Base-by-base conservation (phyloP, 2,113 vertebrate species). In the Lamprotornis superbus region DNA sequence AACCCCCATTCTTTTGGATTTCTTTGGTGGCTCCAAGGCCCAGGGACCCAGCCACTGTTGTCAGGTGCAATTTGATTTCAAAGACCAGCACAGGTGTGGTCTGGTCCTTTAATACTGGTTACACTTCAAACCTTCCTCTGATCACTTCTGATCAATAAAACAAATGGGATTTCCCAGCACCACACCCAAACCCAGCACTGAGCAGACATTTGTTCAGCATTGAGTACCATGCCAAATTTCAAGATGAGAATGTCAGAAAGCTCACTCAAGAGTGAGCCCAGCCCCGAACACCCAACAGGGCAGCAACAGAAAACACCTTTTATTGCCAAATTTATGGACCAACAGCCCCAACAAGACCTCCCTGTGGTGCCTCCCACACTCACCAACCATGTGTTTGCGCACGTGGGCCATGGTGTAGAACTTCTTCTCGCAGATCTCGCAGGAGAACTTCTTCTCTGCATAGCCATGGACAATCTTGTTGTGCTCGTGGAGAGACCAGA, bases 381-480 rank as follows among this genome's bases (percentile, higher is more conserved):
- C 97, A 99, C 99, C 99, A 46, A 99, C 99, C 98, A 99, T 99
- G 98, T 99, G 99, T 97, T 99, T 99, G 95, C 99, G 98, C 95
- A 99, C 99, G 1, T 99, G 99, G 15, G 99, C 99, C 99, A 99
- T 99, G 69, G 99, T 99, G 97, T 99, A 99, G 97, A 99, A 99
- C 96, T 99, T 99, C 97, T 99, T 99, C 95, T 99, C 99, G 16
- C 99, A 99, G 69, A 99, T 99, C 97, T 99, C 99, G 92, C 99
- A 99, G 46, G 99, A 99, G 97, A 99, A 99, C 89, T 99, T 99
- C 98, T 99, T 99, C 83, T 99, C 99, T 49, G 99, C 99, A 33
- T 99, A 99, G 73, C 99, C 99, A 19, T 99, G 99, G 95, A 99
- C 99, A 11, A 99, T 99, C 98, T 99, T 99, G 94, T 99, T 99